Conservation (phyloP, 2,113 vertebrate species). For the Tachysurus vachellii region DNA sequence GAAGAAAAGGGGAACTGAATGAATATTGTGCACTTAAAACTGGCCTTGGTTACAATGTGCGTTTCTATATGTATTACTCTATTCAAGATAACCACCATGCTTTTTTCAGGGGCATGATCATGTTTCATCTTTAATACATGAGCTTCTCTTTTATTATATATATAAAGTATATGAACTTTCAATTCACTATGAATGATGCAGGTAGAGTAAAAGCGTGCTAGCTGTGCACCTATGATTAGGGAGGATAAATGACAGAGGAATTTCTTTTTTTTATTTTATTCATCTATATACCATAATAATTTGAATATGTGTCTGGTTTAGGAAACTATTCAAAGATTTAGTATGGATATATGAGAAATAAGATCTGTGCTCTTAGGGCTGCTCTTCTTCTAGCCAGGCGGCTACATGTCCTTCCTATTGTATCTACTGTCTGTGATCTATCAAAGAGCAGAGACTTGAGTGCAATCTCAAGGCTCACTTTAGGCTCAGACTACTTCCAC, state of each 20-base stretch:
- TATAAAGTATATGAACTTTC: neutral
- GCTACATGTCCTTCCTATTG: slow-evolving; percentile 29
- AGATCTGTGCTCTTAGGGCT: slow-evolving; percentile 53
- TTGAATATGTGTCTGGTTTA: neutral
- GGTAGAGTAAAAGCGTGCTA: neutral
- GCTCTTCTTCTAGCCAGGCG: slow-evolving; percentile 41
- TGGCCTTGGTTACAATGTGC: neutral
- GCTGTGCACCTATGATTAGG: neutral
- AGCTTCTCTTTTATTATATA: neutral
- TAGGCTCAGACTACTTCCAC: neutral
- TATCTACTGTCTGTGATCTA: slow-evolving; percentile 41
- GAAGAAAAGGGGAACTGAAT: neutral
- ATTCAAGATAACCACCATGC: neutral
- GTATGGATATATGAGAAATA: neutral
- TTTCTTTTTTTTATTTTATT: neutral
- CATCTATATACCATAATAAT: neutral
- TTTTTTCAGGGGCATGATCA: neutral
- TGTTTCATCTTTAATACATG: neutral
- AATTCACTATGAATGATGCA: neutral
- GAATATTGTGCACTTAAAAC: neutral
- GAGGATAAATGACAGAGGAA: neutral
- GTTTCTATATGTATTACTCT: neutral
- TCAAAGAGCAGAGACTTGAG: slow-evolving; percentile 38
- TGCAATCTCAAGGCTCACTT: neutral
- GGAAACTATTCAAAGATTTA: neutral